Base-by-base conservation (phyloP, 2,113 vertebrate genomes). In the Spilogale gracilis region DNA sequence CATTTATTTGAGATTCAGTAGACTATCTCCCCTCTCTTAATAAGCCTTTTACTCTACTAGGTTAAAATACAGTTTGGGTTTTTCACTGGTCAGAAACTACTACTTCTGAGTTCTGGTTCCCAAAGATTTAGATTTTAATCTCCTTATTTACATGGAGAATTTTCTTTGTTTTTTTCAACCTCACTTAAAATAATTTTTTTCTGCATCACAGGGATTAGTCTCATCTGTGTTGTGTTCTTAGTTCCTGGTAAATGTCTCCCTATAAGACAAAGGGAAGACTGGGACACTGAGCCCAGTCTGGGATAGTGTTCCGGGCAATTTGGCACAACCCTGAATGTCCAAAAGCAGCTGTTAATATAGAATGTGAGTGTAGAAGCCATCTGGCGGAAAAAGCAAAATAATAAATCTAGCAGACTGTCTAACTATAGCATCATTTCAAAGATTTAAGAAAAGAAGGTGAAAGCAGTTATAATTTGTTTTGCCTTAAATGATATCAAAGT, bases 121-220 rank as follows among this genome's bases (percentile, higher is more conserved):
- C 23, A n/a, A 65, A 73, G 17, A 73, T n/a, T 94, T 84, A 67
- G 17, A 69, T 32, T 88, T 3, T 30, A 92, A 73, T 82, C 11
- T 81, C 21, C 12, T 63, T 92, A 89, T 61, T 85, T 80, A 18
- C 27, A 79, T 16, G 63, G 56, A 80, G 14, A 0, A 65, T 93
- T 79, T 78, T 61, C 27, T 83, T 5, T 7, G 9, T 50, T 45
- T 45, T 93, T 93, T 92, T 84, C 13, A 58, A 52, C 7, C 1
- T 91, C 65, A 74, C 30, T 95, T 80, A 80, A 69, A 95, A 43
- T 61, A 50, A 67, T 71, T 91, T 85, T 18, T 18, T 69, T 79
- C 85, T 12, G 50, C 10, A 58, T 1, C 12, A 58, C 4, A 58
- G 5, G 11, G 73, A 12, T 17, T 71, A 91, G 63, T 81, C 16